Conservation (phyloP, 2,113 vertebrate genomes). For the Takifugu bimaculatus region DNA sequence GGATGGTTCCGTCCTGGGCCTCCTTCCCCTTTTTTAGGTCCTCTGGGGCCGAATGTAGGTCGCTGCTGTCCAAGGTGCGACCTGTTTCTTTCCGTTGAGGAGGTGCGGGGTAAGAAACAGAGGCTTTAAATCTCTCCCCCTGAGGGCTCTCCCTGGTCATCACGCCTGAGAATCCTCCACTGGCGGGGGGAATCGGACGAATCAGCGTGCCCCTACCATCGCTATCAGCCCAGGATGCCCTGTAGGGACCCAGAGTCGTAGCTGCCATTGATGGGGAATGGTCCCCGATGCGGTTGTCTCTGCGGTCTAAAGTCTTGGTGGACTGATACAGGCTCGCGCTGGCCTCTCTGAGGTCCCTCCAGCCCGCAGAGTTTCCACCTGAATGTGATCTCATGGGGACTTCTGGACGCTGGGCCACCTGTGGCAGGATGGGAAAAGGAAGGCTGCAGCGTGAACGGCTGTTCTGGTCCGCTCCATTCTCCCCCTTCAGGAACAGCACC, state of each 20-base stretch:
- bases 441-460: constrained; percentile 60
- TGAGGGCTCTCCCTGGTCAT: constrained; percentile 71
- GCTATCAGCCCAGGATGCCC: constrained; percentile 89
- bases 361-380: constrained; percentile 44
- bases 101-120: constrained; percentile 62
- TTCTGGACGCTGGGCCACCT: constrained; percentile 53
- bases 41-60: constrained; percentile 80
- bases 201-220: constrained; percentile 72
- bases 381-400: constrained; percentile 63
- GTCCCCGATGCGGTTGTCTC: constrained; percentile 65
- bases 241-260: constrained; percentile 70
- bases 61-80: constrained; percentile 91
- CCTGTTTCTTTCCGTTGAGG: constrained; percentile 85
- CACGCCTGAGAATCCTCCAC: constrained; percentile 57
- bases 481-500: constrained; percentile 57
- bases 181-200: constrained; percentile 50
- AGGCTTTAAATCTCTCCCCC: constrained; percentile 71
- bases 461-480: constrained; percentile 58
- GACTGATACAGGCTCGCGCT: constrained; percentile 64
- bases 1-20: constrained; percentile 58
- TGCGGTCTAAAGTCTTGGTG: constrained; percentile 73
- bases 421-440: constrained; percentile 53
- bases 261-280: constrained; percentile 60
- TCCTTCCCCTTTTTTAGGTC: constrained; percentile 72
- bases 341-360: constrained; percentile 63